Base-by-base conservation (phyloP, 2,113 vertebrate species). In the Halcyon malimbica region DNA sequence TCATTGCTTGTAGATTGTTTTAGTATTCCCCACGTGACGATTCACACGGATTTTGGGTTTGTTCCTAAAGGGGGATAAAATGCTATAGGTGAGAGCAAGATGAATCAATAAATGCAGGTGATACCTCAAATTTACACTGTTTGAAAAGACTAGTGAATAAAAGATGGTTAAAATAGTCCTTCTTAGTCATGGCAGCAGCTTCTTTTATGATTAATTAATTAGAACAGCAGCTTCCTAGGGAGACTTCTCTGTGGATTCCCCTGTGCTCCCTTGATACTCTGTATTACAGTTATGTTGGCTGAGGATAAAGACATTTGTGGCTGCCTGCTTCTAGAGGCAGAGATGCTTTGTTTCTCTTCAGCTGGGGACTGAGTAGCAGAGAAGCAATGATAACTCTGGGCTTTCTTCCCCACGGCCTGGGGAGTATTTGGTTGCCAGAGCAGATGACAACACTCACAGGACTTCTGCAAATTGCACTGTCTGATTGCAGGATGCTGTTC, bases 171-270 rank as follows among this genome's bases (percentile, higher is more conserved):
- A 92, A 90, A 92, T 64, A 87, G 73, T 42, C 42, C n/a, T 29
- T 44, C 84, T 90, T 71, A 83, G 42, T 93, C 28, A n/a, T 26
- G 51, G 33, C 76, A 56, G 62, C 48, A 78, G 51, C 7, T 46
- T 31, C 41, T 74, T 50, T 86, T 39, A 41, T 69, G 75, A 80
- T 94, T 85, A 88, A 85, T 93, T 94, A 94, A 95, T 91, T 92
- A 87, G 68, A 86, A 13, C 70, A 83, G 59, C 39, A 77, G 82
- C 75, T 91, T 96, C 76, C 83, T 41, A 26, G 51, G 20, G 87
- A 70, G 68, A 1, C 13, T 80, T 67, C 75, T 78, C n/a, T 1
- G 10, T 42, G 79, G 70, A 85, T 91, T 97, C 50, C 54, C 63
- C 14, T 59, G 68, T 77, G 11, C 19, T 96, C 71, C 85, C 85